Percentiles rank a stretch among this genome's conserved stretches.
Conservation (phyloP, 35 echinoderm and acorn worm genomes). For the Ophiothrix spiculata region DNA sequence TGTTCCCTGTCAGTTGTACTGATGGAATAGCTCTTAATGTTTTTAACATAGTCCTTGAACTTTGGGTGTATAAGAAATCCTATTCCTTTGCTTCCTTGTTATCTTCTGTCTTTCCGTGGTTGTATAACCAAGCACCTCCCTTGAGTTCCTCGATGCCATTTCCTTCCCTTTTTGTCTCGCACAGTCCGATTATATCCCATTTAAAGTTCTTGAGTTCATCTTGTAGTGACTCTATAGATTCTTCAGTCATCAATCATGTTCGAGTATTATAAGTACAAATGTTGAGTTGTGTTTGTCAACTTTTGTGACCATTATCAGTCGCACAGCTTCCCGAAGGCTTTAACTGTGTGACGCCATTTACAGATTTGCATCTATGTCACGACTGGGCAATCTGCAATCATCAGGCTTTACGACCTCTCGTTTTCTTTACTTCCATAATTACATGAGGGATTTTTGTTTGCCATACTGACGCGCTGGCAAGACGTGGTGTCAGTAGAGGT, state of each 20-base stretch:
- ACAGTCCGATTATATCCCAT: slow-evolving; percentile 23
- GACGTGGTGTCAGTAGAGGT: no score
- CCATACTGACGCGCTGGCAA: no score
- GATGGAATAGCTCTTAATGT: not conserved
- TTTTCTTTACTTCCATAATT: no score
- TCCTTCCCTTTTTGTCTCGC: not conserved
- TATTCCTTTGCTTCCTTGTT: slow-evolving; percentile 6
- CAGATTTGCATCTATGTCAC: no score
- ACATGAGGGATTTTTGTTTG: no score
- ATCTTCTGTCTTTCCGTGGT: not conserved
- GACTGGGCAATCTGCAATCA: no score
- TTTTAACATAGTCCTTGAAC: slow-evolving; percentile 4
- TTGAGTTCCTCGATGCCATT: not conserved
- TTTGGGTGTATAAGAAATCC: slow-evolving; percentile 22
- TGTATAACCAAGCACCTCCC: slow-evolving; percentile 11
- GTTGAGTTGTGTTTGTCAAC: no score
- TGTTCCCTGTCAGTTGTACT: slow-evolving; percentile 15
- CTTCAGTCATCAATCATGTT: slow-evolving; percentile 5
- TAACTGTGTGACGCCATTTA: no score
- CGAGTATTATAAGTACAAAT: no score
- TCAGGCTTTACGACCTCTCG: no score
- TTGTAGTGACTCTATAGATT: not conserved
- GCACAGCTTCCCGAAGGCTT: no score
- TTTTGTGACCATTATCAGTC: no score
- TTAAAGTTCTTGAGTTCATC: slow-evolving; percentile 24